Conservation (phyloP, 2,113 vertebrate species). For the Phyllostomus hastatus region DNA sequence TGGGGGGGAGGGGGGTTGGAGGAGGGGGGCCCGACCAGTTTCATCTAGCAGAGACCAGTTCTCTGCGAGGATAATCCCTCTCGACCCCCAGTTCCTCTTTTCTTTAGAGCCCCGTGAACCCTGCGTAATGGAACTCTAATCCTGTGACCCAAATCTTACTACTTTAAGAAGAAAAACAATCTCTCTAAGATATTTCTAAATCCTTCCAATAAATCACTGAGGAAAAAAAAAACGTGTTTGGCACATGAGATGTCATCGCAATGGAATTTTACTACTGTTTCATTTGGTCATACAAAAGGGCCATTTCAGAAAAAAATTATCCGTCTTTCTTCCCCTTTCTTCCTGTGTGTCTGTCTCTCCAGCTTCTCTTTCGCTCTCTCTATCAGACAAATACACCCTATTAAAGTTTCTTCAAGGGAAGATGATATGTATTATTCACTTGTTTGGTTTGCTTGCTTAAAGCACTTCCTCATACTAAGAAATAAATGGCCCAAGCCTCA, state of each 20-base stretch:
- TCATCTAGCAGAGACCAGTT: background rate
- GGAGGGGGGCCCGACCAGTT: background rate
- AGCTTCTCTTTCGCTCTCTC: background rate
- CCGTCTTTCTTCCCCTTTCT: background rate
- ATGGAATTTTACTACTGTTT: background rate
- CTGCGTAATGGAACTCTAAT: background rate
- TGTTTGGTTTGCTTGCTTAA: background rate
- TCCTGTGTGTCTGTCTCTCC: background rate
- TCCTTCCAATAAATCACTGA: background rate
- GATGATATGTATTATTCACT: background rate
- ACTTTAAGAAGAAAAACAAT: background rate
- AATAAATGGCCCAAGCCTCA: background rate
- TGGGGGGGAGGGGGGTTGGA: no score
- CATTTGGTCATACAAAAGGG: background rate
- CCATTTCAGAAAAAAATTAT: background rate
- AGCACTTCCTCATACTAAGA: background rate
- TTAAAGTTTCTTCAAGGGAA: background rate
- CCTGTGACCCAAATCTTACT: background rate
- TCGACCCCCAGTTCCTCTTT: background rate
- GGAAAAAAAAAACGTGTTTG: background rate
- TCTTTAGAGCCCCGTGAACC: background rate
- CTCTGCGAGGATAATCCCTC: background rate
- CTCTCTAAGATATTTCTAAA: background rate
- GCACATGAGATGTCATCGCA: background rate
- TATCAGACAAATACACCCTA: background rate